Percentiles rank a stretch among this genome's conserved stretches.
These are phyloP conservation scores for Drymodes brunneopygia DNA, from an alignment of 2,113 vertebrate species.

Conservation along the genomic window DNA sequence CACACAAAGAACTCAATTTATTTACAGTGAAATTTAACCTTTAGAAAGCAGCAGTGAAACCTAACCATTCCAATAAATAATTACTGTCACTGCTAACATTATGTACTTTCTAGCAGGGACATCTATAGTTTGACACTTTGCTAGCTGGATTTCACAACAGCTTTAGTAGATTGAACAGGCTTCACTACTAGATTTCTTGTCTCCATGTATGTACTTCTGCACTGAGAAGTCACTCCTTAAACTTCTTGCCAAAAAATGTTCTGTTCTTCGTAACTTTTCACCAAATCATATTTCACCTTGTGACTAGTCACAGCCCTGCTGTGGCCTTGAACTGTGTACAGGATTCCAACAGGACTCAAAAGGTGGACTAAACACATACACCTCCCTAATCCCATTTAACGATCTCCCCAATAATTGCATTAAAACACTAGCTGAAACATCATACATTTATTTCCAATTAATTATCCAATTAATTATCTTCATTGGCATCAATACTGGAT, in stretches of 20 bases:
- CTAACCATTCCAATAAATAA: background rate
- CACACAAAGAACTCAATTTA: background rate
- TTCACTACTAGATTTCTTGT: background rate
- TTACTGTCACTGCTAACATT: background rate
- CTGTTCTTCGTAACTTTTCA: background rate
- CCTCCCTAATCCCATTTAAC: background rate
- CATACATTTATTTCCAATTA: background rate
- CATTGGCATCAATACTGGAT: background rate
- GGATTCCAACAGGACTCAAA: background rate
- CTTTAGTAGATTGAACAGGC: background rate
- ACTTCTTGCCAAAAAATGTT: background rate
- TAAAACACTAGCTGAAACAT: background rate
- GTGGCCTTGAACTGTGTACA: background rate
- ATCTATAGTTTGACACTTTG: background rate
- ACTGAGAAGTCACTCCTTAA: background rate
- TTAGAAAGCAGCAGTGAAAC: background rate
- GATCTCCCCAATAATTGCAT: background rate
- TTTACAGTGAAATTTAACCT: background rate
- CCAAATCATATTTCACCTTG: background rate
- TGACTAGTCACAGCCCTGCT: background rate
- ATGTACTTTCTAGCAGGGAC: background rate
- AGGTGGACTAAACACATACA: background rate
- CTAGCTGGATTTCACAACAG: background rate
- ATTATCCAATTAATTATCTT: background rate
- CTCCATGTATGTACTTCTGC: background rate